A percentile compares a stretch with the other conserved stretches of the same genome.
These are phyloP conservation scores for Clarias batrachus DNA, from an alignment of 2,113 vertebrate genomes.

Conservation along the genomic window DNA sequence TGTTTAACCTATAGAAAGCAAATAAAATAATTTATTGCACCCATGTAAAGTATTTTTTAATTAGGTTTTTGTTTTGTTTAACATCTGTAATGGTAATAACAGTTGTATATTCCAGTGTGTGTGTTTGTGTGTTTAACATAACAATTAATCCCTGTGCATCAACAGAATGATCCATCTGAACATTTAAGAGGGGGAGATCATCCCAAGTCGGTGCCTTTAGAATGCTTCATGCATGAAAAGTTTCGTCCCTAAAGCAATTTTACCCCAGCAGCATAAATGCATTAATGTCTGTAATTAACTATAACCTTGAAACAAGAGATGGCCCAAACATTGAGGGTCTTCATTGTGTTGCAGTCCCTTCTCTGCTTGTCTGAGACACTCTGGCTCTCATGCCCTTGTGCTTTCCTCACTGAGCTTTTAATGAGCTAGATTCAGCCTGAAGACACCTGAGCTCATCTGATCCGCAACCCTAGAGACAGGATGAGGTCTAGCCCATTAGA, in stretches of 20 bases:
- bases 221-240: neutral
- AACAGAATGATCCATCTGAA: neutral
- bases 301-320: neutral
- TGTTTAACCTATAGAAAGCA: neutral
- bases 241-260: neutral
- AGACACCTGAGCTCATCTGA: slow-evolving; percentile 23
- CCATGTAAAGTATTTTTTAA: neutral
- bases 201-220: neutral
- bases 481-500: slow-evolving; percentile 7
- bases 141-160: neutral
- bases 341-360: neutral
- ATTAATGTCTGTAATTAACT: neutral
- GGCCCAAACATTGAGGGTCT: neutral
- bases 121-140: no score
- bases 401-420: neutral
- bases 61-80: neutral
- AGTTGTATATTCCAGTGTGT: neutral
- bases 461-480: neutral
- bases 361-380: neutral
- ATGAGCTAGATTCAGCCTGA: slow-evolving; percentile 15
- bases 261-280: neutral
- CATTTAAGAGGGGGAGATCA: neutral
- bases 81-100: neutral
- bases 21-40: neutral
- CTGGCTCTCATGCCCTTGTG: neutral